These are phyloP conservation scores for Netelia inedita DNA, from an alignment of 2,888 invertebrate species.

Conservation along the genomic window DNA sequence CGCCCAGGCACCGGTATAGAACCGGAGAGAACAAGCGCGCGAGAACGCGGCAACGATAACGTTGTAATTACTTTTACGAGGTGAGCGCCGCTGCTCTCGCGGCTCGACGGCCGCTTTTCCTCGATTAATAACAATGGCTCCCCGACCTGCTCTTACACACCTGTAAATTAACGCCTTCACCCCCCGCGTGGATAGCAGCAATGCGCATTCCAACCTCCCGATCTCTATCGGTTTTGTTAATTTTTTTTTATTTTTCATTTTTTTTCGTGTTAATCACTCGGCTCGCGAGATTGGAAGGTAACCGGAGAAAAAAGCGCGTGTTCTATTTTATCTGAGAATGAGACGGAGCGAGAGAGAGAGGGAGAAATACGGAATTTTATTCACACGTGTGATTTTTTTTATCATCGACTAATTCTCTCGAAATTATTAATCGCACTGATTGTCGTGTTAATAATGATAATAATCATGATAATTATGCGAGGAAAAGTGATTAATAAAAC, in stretches of 20 bases:
- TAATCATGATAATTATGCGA: not conserved
- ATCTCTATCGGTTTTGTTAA: not conserved
- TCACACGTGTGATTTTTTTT: not conserved
- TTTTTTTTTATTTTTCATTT: conserved; percentile 19
- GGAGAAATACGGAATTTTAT: no score
- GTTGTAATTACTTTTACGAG: conserved; percentile 80
- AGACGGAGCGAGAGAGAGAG: no score
- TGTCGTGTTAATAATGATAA: not conserved
- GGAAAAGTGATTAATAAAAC: no score
- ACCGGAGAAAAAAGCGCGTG: no score
- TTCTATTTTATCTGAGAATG: no score
- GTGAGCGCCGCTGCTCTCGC: conserved; percentile 52
- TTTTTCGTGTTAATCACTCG: not conserved
- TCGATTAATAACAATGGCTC: conserved; percentile 73
- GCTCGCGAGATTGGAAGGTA: not conserved
- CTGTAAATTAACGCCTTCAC: conserved; percentile 72
- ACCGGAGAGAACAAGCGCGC: conserved; percentile 25
- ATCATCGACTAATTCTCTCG: not conserved
- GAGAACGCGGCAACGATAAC: conserved; percentile 73
- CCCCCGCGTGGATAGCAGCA: conserved; percentile 45
- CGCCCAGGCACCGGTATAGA: conserved; percentile 37
- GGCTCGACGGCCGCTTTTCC: conserved; percentile 71
- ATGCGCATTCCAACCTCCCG: conserved; percentile 50
- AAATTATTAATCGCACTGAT: not conserved
- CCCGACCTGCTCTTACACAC: conserved; percentile 64